Percentiles rank a stretch among this genome's conserved stretches.
These are phyloP conservation scores for Toxotes lorentzi DNA, from an alignment of 2,797 vertebrate species.

Conservation along the genomic window DNA sequence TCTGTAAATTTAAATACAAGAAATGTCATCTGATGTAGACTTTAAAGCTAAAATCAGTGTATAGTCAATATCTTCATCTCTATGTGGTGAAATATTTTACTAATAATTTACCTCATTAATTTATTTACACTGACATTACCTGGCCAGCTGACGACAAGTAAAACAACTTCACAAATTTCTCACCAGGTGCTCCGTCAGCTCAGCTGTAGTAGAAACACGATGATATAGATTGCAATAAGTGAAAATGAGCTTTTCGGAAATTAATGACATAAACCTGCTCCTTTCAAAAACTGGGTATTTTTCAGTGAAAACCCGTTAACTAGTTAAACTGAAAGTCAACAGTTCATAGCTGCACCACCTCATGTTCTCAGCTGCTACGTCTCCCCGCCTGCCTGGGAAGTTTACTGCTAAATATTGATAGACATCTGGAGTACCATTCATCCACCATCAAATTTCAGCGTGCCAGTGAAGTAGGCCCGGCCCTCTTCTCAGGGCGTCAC, in stretches of 20 bases:
- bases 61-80: not conserved
- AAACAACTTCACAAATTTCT: slow-evolving; percentile 2
- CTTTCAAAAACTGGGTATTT: no score
- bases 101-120: not conserved
- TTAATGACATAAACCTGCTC: not conserved
- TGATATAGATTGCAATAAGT: not conserved
- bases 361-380: slow-evolving; percentile 78
- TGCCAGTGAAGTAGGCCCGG: slow-evolving; percentile 75
- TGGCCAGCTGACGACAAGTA: not conserved
- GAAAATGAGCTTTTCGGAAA: not conserved
- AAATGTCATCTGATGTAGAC: slow-evolving; percentile 1
- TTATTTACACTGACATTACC: not conserved
- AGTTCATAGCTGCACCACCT: slow-evolving; percentile 71
- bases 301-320: slow-evolving; percentile 32
- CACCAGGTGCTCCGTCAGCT: not conserved
- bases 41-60: not conserved
- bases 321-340: slow-evolving; percentile 64
- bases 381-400: slow-evolving; percentile 80
- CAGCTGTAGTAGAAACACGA: not conserved
- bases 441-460: slow-evolving; percentile 78
- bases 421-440: slow-evolving; percentile 87
- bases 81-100: not conserved
- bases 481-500: slow-evolving; percentile 49
- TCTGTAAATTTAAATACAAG: slow-evolving; percentile 17
- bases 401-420: slow-evolving; percentile 90